Evolutionary conservation across 2,113 vertebrate species (phyloP).

Genomic region (Perca schrenkii): DNA sequence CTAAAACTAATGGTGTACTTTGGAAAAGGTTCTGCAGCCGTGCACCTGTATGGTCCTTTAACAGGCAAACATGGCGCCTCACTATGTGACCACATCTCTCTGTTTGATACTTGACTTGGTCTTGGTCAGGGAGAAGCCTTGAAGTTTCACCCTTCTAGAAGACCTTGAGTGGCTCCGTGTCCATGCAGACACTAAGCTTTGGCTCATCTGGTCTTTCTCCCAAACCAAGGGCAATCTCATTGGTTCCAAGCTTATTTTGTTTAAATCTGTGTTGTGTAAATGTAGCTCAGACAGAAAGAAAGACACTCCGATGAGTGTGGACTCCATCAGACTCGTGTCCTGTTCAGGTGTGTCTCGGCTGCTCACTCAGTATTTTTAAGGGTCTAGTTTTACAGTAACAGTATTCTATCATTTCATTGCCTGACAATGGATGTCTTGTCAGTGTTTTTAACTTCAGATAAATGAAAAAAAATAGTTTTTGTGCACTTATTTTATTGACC

Average conservation of each 20-base stretch:
- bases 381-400: slow-evolving; percentile 91
- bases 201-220: background rate
- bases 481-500: slow-evolving; percentile 96
- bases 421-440: slow-evolving; percentile 94
- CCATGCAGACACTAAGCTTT: background rate
- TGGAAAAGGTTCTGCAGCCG: too few relatives aligned
- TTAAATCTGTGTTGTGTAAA: slow-evolving; percentile 22
- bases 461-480: slow-evolving; percentile 88
- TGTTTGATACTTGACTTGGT: background rate
- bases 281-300: slow-evolving; percentile 1
- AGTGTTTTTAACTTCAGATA: slow-evolving; percentile 87
- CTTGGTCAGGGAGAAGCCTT: background rate
- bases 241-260: background rate
- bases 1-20: too few relatives aligned
- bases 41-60: too few relatives aligned
- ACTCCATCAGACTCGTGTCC: slow-evolving; percentile 80
- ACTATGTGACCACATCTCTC: too few relatives aligned
- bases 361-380: slow-evolving; percentile 87
- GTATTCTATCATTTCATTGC: slow-evolving; percentile 93
- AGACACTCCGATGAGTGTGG: too few relatives aligned
- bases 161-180: background rate
- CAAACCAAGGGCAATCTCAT: background rate
- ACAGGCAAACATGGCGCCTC: too few relatives aligned
- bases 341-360: slow-evolving; percentile 86
- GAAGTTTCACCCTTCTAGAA: background rate